Evolutionary conservation across 2,888 invertebrate species (phyloP).

Genomic region (Eupsilia transversa): DNA sequence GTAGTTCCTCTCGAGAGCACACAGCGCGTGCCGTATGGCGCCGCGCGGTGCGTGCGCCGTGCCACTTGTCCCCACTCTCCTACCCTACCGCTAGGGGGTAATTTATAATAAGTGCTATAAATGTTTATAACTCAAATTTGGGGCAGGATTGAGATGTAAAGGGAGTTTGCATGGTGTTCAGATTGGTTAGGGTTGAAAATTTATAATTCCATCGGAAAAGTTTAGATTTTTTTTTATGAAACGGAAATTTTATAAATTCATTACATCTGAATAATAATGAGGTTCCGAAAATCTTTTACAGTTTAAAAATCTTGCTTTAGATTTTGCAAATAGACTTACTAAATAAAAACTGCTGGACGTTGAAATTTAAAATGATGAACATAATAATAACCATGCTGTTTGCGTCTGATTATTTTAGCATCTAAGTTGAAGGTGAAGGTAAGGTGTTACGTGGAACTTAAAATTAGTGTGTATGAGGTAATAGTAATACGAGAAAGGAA

Average conservation of each 20-base stretch:
- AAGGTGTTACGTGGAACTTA: background rate
- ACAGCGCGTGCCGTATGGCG: constrained; percentile 68
- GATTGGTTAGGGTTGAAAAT: constrained; percentile 24
- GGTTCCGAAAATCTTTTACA: too few relatives aligned
- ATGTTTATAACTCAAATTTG: constrained; percentile 56
- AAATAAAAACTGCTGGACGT: too few relatives aligned
- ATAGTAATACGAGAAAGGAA: background rate
- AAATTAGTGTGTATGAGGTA: background rate
- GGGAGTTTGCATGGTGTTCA: constrained; percentile 7
- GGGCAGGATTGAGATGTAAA: constrained; percentile 33
- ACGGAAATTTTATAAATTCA: constrained; percentile 1
- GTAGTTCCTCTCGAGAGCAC: constrained; percentile 37
- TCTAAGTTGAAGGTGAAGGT: too few relatives aligned
- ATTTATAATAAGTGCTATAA: constrained; percentile 45
- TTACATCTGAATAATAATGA: background rate
- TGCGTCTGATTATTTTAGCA: background rate
- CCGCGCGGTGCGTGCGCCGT: constrained; percentile 56
- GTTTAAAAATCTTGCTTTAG: background rate
- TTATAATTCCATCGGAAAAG: constrained; percentile 8
- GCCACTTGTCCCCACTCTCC: constrained; percentile 34
- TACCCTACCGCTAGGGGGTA: background rate
- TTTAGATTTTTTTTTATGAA: background rate
- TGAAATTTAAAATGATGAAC: background rate
- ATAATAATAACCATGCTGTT: background rate
- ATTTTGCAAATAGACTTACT: background rate